Base-by-base conservation (phyloP, 2,113 vertebrate genomes). In the Tupaia tana region DNA sequence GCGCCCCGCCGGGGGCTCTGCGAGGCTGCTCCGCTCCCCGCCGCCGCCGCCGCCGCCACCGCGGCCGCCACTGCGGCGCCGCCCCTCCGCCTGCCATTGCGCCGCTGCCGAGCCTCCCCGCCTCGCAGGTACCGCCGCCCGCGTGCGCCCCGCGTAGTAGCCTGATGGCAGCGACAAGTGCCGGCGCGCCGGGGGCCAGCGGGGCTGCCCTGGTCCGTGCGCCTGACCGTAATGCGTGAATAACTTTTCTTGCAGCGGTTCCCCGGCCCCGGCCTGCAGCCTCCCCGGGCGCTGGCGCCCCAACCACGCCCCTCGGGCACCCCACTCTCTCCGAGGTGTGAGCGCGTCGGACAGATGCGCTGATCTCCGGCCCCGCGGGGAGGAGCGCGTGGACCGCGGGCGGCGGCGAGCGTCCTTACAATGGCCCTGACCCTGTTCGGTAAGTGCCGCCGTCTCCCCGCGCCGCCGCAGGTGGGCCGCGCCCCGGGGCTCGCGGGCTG, bases 391-490 rank as follows among this genome's bases (percentile, higher is more conserved):
- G 86, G 52, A 67, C 64, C 25, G 91, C 81, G 66, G 88, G 89
- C 31, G 56, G 94, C 67, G 20, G 82, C 75, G 15, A 52, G 93
- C 94, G 91, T 84, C 97, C 43, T 71, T 82, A 97, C 97, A 73
- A 99, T 99, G 99, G 98, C 99, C 96, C 98, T 99, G 95, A 98
- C 98, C 93, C 98, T 99, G 95, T 99, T 99, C 14, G 99, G 99
- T 99, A 96, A 99, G 99, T 99, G 93, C 56, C 11, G 56, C 63
- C 58, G 15, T 15, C 4, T 0, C 78, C 75, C 85, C 43, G 66
- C 63, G 43, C 93, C 69, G 43, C 86, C 67, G 96, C 91, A 96
- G 97, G 94, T 91, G 96, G 94, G 97, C 94, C 67, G 95, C 94
- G 89, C 88, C 93, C 91, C 9, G 13, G 58, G 63, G 63, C 24